phyloP scores from a whole-genome alignment of 2,797 vertebrate species.

The Danio jaintianensis region DNA sequence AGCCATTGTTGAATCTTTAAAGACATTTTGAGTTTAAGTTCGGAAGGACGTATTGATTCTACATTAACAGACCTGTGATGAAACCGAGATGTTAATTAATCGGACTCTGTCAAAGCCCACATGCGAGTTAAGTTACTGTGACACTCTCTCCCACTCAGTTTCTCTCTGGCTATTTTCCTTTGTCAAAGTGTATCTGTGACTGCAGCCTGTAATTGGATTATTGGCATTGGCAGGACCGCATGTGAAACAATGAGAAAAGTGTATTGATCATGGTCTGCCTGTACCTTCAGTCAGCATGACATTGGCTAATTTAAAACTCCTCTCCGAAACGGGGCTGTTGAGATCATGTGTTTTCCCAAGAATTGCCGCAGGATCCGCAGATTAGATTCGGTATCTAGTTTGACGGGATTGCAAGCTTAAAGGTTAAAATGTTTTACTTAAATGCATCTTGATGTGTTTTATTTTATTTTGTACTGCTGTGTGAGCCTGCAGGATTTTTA shows the following conservation, averaged over 20 bases:
- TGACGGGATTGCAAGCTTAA: neutral
- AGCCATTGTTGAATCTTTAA: constrained; percentile 27
- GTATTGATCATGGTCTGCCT: constrained; percentile 65
- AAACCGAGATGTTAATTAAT: constrained; percentile 39
- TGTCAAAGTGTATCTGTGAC: constrained; percentile 54
- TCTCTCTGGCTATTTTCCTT: constrained; percentile 49
- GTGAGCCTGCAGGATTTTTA: neutral
- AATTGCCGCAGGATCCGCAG: constrained; percentile 32
- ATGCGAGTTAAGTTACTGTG: constrained; percentile 34
- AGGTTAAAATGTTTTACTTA: constrained; percentile 26
- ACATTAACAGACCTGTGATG: constrained; percentile 24
- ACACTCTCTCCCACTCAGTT: constrained; percentile 20
- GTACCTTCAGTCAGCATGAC: constrained; percentile 41
- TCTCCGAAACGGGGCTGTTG: constrained; percentile 23
- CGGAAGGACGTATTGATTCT: constrained; percentile 21
- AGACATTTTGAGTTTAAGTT: constrained; percentile 24
- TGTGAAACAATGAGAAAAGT: constrained; percentile 62
- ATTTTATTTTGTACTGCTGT: neutral
- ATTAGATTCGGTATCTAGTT: constrained; percentile 9
- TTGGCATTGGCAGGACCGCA: constrained; percentile 58
- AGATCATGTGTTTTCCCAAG: constrained; percentile 36
- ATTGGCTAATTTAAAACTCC: constrained; percentile 51
- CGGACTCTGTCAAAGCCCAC: constrained; percentile 13
- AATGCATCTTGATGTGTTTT: neutral
- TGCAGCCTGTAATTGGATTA: constrained; percentile 66